A percentile compares a stretch with the other conserved stretches of the same genome.
phyloP scores from a whole-genome alignment of 2,888 invertebrate genomes.

The Lasioglossum marginatum region DNA sequence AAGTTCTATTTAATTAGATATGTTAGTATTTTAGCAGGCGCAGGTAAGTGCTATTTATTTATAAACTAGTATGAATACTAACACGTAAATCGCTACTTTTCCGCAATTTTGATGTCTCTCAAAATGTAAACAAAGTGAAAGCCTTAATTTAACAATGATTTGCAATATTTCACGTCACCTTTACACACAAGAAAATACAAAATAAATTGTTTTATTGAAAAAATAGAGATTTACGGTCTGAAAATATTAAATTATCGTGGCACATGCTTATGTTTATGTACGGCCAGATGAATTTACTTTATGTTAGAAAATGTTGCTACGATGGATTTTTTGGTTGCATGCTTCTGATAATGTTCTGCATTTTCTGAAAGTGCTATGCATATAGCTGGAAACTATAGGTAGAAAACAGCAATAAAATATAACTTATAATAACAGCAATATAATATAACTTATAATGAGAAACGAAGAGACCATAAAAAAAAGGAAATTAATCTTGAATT shows the following conservation, averaged over 20 bases:
- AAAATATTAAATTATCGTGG: neutral
- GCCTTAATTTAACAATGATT: neutral
- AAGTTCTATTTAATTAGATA: neutral
- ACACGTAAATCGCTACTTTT: neutral
- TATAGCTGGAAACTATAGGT: neutral
- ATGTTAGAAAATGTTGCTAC: neutral
- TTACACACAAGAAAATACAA: neutral
- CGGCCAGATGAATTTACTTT: neutral
- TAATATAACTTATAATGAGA: neutral
- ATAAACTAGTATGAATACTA: neutral
- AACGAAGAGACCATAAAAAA: neutral
- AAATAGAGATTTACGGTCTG: neutral
- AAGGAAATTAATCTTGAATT: neutral
- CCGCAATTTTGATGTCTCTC: neutral
- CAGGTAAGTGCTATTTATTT: neutral
- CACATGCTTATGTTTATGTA: neutral
- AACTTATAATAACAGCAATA: neutral
- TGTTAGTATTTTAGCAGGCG: neutral
- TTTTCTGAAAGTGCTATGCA: neutral
- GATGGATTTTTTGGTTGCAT: neutral
- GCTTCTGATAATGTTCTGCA: neutral
- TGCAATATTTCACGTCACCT: neutral
- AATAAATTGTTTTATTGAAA: neutral
- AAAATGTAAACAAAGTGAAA: neutral
- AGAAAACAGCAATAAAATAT: neutral